Conservation (phyloP, 2,888 invertebrate species). For the Tetramorium bicarinatum region DNA sequence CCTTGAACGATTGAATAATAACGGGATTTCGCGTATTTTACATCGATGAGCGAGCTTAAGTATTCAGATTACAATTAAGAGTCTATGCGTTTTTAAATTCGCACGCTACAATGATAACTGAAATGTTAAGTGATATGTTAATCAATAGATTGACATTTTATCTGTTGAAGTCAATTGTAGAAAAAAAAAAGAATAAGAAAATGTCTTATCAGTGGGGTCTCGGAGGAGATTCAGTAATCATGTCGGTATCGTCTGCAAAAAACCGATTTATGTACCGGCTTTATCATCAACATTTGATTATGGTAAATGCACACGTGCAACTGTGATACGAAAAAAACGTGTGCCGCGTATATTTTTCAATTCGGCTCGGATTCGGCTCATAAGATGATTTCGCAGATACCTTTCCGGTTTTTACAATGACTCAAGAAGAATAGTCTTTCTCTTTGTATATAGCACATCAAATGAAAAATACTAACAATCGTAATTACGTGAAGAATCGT, state of each 20-base stretch:
- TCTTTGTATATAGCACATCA: neutral
- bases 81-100: neutral
- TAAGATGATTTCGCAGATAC: neutral
- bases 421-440: neutral
- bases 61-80: constrained; percentile 20
- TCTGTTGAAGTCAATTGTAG: neutral
- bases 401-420: neutral
- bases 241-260: constrained; percentile 69
- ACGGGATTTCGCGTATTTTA: constrained; percentile 53
- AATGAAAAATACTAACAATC: neutral
- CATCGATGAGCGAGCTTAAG: neutral
- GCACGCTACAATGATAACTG: neutral
- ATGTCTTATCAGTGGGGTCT: constrained; percentile 77
- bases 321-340: neutral
- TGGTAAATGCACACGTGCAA: neutral
- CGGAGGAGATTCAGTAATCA: constrained; percentile 73
- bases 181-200: constrained; percentile 28
- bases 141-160: neutral
- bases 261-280: constrained; percentile 72
- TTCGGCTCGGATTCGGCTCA: neutral
- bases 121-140: neutral
- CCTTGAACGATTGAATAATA: constrained; percentile 57
- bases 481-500: neutral
- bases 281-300: constrained; percentile 44
- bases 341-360: neutral